Evolutionary conservation across 1,140 invertebrate genomes (phyloP).

Genomic region (Forficula auricularia): DNA sequence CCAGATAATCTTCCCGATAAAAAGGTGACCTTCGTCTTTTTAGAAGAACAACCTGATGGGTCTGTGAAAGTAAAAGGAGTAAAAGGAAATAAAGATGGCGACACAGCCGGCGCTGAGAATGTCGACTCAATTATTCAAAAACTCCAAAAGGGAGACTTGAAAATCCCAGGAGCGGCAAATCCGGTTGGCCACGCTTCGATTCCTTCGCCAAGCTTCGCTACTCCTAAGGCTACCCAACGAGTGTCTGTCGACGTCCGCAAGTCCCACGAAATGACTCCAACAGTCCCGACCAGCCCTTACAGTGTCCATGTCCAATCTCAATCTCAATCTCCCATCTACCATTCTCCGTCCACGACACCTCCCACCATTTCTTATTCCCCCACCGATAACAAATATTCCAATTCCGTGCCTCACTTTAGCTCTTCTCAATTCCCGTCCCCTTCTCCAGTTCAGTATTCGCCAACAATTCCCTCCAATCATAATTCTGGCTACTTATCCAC

Average conservation of each 20-base stretch:
- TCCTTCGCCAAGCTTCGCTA: background rate
- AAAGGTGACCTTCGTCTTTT: conserved; percentile 66
- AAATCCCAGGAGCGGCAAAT: conserved; percentile 33
- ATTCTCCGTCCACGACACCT: conserved; percentile 6
- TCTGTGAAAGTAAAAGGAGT: conserved; percentile 65
- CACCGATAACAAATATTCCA: conserved; percentile 7
- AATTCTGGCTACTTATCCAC: no score
- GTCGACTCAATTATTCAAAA: conserved; percentile 62
- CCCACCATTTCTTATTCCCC: conserved; percentile 11
- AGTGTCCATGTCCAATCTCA: conserved; percentile 18
- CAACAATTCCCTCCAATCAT: background rate
- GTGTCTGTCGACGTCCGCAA: background rate
- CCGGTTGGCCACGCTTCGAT: background rate
- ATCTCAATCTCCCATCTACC: conserved; percentile 13
- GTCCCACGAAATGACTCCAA: conserved; percentile 2
- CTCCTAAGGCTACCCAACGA: conserved; percentile 10
- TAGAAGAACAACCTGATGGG: conserved; percentile 67
- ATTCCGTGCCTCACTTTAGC: background rate
- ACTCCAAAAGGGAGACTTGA: conserved; percentile 62
- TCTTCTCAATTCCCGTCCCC: background rate
- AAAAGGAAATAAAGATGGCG: conserved; percentile 37
- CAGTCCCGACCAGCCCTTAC: conserved; percentile 1
- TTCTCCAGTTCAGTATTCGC: background rate
- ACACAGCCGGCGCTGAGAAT: conserved; percentile 44
- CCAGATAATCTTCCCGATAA: conserved; percentile 43